phyloP scores from a whole-genome alignment of 2,113 vertebrate genomes.

The Madoqua kirkii region DNA sequence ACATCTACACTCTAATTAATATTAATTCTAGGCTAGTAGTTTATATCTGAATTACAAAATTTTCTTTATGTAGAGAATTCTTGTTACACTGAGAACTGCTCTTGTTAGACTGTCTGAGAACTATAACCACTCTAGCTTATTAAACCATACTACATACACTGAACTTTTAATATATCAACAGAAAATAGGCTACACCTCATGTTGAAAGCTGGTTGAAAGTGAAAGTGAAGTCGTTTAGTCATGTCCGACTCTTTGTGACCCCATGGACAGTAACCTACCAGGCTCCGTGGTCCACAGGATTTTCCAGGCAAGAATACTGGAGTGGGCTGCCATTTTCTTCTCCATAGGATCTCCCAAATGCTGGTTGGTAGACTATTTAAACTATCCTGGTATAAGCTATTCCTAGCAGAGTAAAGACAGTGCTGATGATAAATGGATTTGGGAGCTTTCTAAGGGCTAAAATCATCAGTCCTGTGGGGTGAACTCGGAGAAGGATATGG shows the following conservation, averaged over 20 bases:
- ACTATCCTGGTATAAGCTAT: not conserved
- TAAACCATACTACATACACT: not conserved
- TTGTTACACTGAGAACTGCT: not conserved
- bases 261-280: too few species aligned
- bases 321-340: too few species aligned
- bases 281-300: too few species aligned
- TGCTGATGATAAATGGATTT: not conserved
- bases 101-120: not conserved
- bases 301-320: too few species aligned
- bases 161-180: not conserved
- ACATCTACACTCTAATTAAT: not conserved
- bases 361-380: not conserved
- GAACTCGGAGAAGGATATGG: not conserved
- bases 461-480: not conserved
- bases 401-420: not conserved
- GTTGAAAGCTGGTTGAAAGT: not conserved
- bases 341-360: not conserved
- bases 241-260: too few species aligned
- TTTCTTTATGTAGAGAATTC: not conserved
- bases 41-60: not conserved
- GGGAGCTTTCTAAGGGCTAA: not conserved
- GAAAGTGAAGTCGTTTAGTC: too few species aligned
- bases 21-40: slow-evolving; percentile 20
- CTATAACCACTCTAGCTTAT: not conserved
- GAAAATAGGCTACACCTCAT: not conserved